These are phyloP conservation scores for Meghimatium bilineatum DNA, from an alignment of 2,888 invertebrate genomes.

Conservation along the genomic window DNA sequence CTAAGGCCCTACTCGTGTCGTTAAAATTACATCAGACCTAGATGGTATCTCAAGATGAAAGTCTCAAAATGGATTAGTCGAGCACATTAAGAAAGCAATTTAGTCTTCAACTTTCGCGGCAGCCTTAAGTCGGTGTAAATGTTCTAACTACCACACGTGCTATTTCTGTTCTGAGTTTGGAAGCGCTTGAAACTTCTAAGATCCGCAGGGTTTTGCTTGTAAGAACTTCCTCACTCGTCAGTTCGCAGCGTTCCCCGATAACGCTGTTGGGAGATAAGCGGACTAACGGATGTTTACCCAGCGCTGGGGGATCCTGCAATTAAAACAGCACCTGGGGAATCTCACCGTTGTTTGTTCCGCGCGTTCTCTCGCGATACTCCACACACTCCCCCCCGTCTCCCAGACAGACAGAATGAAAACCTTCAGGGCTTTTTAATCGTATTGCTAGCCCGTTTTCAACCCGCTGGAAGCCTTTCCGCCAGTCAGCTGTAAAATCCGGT, in stretches of 20 bases:
- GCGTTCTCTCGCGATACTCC: neutral
- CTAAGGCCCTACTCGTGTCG: no score
- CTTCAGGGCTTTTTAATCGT: neutral
- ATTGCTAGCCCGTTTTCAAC: neutral
- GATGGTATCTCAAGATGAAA: no score
- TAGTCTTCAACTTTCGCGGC: no score
- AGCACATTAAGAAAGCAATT: no score
- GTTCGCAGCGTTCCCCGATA: slow-evolving; percentile 1
- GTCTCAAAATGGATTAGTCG: no score
- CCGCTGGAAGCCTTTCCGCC: neutral
- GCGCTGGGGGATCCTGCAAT: slow-evolving; percentile 28
- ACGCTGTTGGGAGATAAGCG: slow-evolving; percentile 21
- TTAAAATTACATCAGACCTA: no score
- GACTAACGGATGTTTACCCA: slow-evolving; percentile 34
- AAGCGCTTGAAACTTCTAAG: neutral
- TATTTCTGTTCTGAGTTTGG: no score
- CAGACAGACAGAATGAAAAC: neutral
- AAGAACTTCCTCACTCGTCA: neutral
- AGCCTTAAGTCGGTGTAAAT: no score
- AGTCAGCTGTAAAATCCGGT: slow-evolving; percentile 7
- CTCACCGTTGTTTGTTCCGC: slow-evolving; percentile 23
- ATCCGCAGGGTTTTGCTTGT: neutral
- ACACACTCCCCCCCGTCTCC: neutral
- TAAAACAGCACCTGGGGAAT: slow-evolving; percentile 40
- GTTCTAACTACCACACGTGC: no score